Conservation (phyloP, 2,888 invertebrate genomes). For the Eristalis arbustorum region DNA sequence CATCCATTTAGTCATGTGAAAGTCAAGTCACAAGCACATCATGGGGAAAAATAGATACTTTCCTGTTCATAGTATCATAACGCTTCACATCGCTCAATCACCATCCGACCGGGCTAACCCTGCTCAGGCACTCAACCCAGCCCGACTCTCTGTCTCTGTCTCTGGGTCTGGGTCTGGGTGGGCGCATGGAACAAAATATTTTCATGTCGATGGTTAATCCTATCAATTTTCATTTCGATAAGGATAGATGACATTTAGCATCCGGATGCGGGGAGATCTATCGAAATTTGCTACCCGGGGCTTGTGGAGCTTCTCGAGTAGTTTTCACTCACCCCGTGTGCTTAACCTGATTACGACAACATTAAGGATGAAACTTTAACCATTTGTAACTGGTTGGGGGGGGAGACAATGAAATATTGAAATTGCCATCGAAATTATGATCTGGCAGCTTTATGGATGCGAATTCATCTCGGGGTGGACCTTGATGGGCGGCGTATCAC, state of each 20-base stretch:
- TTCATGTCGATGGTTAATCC: conserved; percentile 59
- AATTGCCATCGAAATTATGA: conserved; percentile 23
- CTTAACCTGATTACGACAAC: conserved; percentile 35
- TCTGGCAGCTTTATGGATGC: conserved; percentile 15
- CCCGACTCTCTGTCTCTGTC: too few relatives aligned
- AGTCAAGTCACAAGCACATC: conserved; percentile 15
- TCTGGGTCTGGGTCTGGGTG: background rate
- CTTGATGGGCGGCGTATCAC: background rate
- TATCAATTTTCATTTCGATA: conserved; percentile 63
- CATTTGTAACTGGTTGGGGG: background rate
- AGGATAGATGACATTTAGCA: conserved; percentile 55
- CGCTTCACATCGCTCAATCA: conserved; percentile 45
- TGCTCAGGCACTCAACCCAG: too few relatives aligned
- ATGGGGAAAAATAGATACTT: conserved; percentile 11
- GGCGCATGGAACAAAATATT: conserved; percentile 42
- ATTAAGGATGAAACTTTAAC: conserved; percentile 30
- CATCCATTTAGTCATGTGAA: conserved; percentile 55
- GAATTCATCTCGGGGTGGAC: conserved; percentile 3
- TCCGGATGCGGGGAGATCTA: background rate
- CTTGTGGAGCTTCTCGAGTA: conserved; percentile 13
- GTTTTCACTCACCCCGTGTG: conserved; percentile 3
- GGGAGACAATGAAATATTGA: conserved; percentile 23
- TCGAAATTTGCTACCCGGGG: background rate
- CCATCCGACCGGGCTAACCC: conserved; percentile 1
- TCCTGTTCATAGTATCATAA: conserved; percentile 32